Percentiles rank a stretch among this genome's conserved stretches.
phyloP scores from a whole-genome alignment of 2,888 invertebrate genomes.

The Chirona hameri region DNA sequence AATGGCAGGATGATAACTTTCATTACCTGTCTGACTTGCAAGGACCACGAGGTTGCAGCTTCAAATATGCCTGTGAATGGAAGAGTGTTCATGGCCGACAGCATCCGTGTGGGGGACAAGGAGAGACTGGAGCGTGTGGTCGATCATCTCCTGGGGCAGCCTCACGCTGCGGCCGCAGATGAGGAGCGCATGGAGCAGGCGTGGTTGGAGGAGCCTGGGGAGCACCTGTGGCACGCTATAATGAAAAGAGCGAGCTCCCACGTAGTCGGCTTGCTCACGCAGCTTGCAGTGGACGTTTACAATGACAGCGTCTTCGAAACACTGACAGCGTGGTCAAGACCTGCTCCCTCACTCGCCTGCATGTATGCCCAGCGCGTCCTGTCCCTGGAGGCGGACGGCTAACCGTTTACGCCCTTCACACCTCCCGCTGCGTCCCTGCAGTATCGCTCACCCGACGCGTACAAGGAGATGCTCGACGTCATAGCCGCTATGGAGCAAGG shows the following conservation, averaged over 20 bases:
- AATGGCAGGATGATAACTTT: not conserved
- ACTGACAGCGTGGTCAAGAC: not conserved
- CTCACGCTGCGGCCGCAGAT: not conserved
- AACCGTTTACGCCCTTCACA: not conserved
- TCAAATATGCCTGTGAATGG: not conserved
- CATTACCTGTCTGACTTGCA: not conserved
- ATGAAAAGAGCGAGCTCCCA: not conserved
- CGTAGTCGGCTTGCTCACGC: not conserved
- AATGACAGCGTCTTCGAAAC: not conserved
- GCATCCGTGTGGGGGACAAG: not conserved
- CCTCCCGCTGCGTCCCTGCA: not conserved
- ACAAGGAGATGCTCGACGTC: not conserved
- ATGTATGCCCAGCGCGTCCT: not conserved
- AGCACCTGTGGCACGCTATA: not conserved
- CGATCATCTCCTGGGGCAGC: not conserved
- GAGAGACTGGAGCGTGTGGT: not conserved
- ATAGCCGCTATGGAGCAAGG: not conserved
- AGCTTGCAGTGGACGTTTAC: not conserved
- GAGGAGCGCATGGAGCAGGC: not conserved
- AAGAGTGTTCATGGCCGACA: not conserved
- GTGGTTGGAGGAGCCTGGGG: not conserved
- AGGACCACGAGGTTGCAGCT: not conserved
- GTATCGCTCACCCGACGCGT: not conserved
- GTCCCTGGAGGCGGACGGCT: not conserved
- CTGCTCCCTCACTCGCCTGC: not conserved